Percentiles rank a stretch among this genome's conserved stretches.
These are phyloP conservation scores for Cyrtonyx montezumae DNA, from an alignment of 2,113 vertebrate genomes.

Conservation along the genomic window DNA sequence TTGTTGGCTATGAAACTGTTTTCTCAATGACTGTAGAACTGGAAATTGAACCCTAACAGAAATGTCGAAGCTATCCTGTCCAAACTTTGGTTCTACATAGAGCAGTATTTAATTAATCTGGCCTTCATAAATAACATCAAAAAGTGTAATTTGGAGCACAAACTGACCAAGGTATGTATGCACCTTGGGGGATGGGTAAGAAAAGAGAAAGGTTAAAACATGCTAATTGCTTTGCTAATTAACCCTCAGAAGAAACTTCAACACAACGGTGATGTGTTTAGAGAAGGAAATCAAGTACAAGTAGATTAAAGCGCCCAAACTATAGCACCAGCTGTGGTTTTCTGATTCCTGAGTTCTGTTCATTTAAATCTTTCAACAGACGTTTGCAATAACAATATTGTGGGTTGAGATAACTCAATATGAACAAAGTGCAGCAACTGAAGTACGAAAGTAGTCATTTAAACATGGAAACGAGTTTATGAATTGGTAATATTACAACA, in stretches of 20 bases:
- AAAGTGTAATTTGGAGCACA: not conserved
- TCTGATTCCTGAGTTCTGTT: not conserved
- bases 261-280: not conserved
- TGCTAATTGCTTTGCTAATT: slow-evolving; percentile 22
- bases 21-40: slow-evolving; percentile 28
- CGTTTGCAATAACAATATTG: not conserved
- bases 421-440: not conserved
- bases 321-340: not conserved
- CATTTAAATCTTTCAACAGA: slow-evolving; percentile 15
- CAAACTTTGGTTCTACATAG: not conserved
- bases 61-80: not conserved
- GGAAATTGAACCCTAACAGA: not conserved
- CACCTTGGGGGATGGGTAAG: not conserved
- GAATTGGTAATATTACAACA: not conserved
- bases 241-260: not conserved
- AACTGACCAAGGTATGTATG: not conserved
- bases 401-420: not conserved
- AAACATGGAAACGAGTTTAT: not conserved
- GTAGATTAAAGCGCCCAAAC: not conserved
- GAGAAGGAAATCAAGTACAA: not conserved
- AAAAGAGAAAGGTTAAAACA: not conserved
- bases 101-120: slow-evolving; percentile 32
- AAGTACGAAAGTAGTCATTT: not conserved
- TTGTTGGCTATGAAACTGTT: slow-evolving; percentile 49
- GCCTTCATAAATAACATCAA: not conserved